These are phyloP conservation scores for Diabrotica virgifera DNA, from an alignment of 1,140 invertebrate genomes.

Conservation along the genomic window DNA sequence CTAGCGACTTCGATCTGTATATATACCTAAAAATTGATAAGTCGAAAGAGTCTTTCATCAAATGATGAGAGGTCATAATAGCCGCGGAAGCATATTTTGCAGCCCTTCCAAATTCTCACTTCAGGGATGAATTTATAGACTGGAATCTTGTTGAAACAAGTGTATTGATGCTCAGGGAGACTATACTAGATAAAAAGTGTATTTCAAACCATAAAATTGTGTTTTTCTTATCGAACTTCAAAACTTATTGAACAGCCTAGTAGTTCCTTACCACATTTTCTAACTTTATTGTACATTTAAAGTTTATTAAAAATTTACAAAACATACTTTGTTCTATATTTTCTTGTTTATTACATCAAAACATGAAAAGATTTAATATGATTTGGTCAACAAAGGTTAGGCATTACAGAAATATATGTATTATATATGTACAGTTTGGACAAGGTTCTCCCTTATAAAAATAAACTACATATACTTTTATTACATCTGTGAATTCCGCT, in stretches of 20 bases:
- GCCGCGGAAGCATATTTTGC: too few relatives aligned
- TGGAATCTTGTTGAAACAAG: not conserved
- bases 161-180: not conserved
- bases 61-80: too few relatives aligned
- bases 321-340: not conserved
- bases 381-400: not conserved
- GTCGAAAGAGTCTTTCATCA: too few relatives aligned
- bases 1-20: too few relatives aligned
- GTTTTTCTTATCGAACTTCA: too few relatives aligned
- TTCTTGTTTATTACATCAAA: not conserved
- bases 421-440: not conserved
- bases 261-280: not conserved
- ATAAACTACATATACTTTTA: conserved; percentile 1
- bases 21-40: too few relatives aligned
- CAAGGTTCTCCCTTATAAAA: not conserved
- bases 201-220: too few relatives aligned
- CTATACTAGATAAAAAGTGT: too few relatives aligned
- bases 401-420: not conserved
- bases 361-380: not conserved
- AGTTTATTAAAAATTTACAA: not conserved
- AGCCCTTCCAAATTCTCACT: too few relatives aligned
- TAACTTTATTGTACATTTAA: not conserved
- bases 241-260: too few relatives aligned
- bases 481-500: conserved; percentile 37
- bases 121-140: not conserved